A percentile compares a stretch with the other conserved stretches of the same genome.
These are phyloP conservation scores for Sthenelais limicola DNA, from an alignment of 2,888 invertebrate genomes.

Conservation along the genomic window DNA sequence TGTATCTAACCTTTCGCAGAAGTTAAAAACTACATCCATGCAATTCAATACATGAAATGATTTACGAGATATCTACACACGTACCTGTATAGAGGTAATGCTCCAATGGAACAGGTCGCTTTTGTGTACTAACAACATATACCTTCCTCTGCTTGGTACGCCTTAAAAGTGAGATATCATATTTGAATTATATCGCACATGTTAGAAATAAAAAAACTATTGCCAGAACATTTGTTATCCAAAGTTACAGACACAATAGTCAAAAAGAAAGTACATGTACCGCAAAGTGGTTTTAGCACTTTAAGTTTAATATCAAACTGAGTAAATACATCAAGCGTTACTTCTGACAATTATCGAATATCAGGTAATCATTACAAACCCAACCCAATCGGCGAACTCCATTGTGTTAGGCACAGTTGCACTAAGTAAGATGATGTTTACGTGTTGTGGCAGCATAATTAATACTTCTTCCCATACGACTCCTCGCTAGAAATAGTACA, in stretches of 20 bases:
- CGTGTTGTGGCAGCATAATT: constrained; percentile 93
- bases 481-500: constrained; percentile 79
- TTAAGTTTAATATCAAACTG: background rate
- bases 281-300: background rate
- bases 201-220: no score
- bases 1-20: background rate
- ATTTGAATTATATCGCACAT: no score
- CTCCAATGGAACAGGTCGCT: constrained; percentile 95
- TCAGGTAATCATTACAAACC: constrained; percentile 67
- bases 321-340: no score
- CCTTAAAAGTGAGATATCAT: no score
- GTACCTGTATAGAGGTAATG: constrained; percentile 87
- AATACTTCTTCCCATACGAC: constrained; percentile 99
- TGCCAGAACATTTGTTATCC: no score
- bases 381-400: constrained; percentile 86
- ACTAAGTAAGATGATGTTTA: constrained; percentile 95
- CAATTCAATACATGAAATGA: no score
- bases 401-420: constrained; percentile 98
- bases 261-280: background rate
- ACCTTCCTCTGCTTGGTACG: constrained; percentile 81
- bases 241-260: no score
- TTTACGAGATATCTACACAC: no score
- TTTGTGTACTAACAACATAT: constrained; percentile 93
- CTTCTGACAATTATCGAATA: background rate
- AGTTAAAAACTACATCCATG: no score